Percentiles rank a stretch among this genome's conserved stretches.
Evolutionary conservation across 2,797 vertebrate genomes (phyloP).

Genomic region (Cheracebus regulus): DNA sequence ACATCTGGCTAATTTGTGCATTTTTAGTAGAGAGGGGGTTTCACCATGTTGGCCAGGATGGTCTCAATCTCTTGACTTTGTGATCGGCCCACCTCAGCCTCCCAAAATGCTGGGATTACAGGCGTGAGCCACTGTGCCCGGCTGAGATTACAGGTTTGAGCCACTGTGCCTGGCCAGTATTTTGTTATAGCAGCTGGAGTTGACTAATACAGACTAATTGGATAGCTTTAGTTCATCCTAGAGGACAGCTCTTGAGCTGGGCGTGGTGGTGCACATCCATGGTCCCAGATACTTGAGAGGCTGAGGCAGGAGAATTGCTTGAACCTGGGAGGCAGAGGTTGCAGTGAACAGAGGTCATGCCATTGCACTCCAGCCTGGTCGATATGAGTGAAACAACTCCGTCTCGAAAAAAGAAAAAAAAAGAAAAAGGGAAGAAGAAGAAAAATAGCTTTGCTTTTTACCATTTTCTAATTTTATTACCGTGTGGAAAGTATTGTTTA

Average conservation of each 20-base stretch:
- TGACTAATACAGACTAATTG: neutral
- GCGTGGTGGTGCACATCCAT: neutral
- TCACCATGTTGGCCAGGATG: too few species aligned
- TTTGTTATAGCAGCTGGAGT: neutral
- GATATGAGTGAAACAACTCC: neutral
- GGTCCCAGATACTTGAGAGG: neutral
- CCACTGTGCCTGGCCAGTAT: too few species aligned
- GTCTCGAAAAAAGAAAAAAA: neutral
- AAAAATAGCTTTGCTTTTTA: neutral
- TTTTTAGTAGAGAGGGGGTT: too few species aligned
- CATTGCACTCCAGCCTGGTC: neutral
- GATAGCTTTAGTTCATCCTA: neutral
- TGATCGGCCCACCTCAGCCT: too few species aligned
- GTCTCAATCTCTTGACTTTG: too few species aligned
- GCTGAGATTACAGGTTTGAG: too few species aligned
- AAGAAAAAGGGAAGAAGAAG: neutral
- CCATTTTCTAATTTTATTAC: neutral
- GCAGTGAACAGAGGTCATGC: neutral
- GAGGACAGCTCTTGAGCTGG: neutral
- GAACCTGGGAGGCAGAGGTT: neutral
- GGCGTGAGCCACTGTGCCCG: too few species aligned
- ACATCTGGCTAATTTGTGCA: too few species aligned
- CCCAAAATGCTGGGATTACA: too few species aligned
- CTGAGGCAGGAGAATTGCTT: neutral
- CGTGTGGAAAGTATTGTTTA: neutral